Conservation (phyloP, 2,113 vertebrate species). For the Serranochromis macrocephalus region DNA sequence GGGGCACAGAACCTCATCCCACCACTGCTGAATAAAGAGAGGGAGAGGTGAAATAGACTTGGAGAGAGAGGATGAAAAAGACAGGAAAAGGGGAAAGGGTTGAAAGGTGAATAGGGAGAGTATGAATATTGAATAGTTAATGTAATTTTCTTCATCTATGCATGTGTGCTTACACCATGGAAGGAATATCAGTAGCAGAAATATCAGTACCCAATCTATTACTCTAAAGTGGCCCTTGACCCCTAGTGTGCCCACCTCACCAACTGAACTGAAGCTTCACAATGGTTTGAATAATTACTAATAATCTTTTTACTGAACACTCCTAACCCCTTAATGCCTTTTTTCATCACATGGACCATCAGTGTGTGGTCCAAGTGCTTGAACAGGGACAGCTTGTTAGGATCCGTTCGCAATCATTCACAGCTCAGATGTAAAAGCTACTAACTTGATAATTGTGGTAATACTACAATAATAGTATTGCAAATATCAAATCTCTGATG, state of each 20-base stretch:
- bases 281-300: background rate
- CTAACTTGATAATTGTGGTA: background rate
- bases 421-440: background rate
- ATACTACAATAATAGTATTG: background rate
- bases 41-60: background rate
- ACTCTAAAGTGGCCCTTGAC: background rate
- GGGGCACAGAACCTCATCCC: slow-evolving; percentile 1
- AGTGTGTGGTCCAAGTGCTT: background rate
- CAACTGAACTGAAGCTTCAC: background rate
- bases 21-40: background rate
- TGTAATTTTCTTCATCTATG: slow-evolving; percentile 38
- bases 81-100: background rate
- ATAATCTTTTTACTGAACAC: background rate
- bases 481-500: background rate
- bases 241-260: background rate
- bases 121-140: slow-evolving; percentile 54
- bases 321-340: background rate
- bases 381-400: background rate
- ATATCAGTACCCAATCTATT: too few species aligned
- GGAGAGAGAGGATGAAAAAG: background rate
- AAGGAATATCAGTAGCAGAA: background rate
- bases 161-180: background rate
- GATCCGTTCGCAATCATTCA: accelerated
- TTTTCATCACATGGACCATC: background rate
- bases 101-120: slow-evolving; percentile 22